Conservation (phyloP, 1,140 invertebrate genomes). For the Steinernema khuongi region DNA sequence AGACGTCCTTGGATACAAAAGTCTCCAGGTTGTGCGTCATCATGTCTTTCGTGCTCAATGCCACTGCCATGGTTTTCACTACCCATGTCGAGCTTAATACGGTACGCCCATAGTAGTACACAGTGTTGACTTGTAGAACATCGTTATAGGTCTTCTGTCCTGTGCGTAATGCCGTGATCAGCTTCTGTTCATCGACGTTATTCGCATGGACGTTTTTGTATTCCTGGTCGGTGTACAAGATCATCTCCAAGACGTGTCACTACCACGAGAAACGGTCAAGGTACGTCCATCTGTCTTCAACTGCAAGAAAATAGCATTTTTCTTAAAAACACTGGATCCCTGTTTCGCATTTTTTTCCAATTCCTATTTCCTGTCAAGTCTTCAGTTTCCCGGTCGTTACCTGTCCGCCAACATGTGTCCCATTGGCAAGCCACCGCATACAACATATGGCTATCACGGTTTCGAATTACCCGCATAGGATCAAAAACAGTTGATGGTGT, state of each 20-base stretch:
- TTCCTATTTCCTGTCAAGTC: slow-evolving; percentile 12
- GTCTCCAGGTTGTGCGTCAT: neutral
- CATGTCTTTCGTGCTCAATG: neutral
- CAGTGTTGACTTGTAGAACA: neutral
- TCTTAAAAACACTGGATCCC: neutral
- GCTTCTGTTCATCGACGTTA: slow-evolving; percentile 31
- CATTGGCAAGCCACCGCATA: neutral
- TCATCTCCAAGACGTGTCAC: slow-evolving; percentile 26
- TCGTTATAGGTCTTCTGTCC: slow-evolving; percentile 32
- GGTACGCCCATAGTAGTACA: neutral
- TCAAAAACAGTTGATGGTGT: neutral
- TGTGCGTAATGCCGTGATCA: slow-evolving; percentile 32
- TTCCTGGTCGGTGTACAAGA: slow-evolving; percentile 33
- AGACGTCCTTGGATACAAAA: neutral
- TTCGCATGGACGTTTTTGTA: slow-evolving; percentile 38
- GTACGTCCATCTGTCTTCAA: slow-evolving; percentile 22
- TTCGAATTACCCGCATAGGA: neutral
- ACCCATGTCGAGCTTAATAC: neutral
- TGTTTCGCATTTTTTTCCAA: neutral
- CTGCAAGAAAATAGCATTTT: neutral
- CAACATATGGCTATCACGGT: neutral
- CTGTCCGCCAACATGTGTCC: slow-evolving; percentile 25
- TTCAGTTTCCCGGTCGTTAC: slow-evolving; percentile 14
- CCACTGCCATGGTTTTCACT: neutral
- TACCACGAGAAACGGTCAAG: slow-evolving; percentile 20